phyloP scores from a whole-genome alignment of 2,113 vertebrate species.

The Ornithorhynchus anatinus region DNA sequence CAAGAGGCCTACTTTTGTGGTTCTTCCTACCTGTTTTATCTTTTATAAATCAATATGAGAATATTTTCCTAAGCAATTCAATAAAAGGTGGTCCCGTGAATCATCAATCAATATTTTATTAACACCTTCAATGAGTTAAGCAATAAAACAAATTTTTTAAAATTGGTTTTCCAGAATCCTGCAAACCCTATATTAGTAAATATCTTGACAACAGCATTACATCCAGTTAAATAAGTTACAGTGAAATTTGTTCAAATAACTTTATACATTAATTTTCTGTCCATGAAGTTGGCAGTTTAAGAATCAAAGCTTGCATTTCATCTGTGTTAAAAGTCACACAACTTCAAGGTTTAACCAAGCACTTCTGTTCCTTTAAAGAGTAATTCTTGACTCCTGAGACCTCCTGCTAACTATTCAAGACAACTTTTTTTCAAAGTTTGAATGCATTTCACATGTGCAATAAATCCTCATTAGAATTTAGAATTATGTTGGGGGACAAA shows the following conservation, averaged over 20 bases:
- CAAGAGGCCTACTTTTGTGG: neutral
- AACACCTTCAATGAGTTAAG: neutral
- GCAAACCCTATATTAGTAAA: slow-evolving; percentile 1
- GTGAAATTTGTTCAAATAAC: neutral
- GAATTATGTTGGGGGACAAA: neutral
- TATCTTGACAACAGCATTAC: neutral
- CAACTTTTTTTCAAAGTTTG: slow-evolving; percentile 6
- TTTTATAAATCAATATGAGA: neutral
- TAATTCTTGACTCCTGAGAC: neutral
- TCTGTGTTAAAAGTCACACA: slow-evolving; percentile 25
- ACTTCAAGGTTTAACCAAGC: neutral
- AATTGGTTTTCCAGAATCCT: neutral
- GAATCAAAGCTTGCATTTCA: slow-evolving; percentile 29
- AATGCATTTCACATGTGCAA: neutral
- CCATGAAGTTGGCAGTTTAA: neutral
- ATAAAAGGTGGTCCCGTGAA: neutral
- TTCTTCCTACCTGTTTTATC: neutral
- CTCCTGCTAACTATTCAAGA: neutral
- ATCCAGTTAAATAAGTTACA: neutral
- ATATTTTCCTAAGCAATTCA: neutral
- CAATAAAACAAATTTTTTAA: neutral
- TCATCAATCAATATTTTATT: neutral
- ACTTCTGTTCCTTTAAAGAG: neutral
- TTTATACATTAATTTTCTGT: slow-evolving; percentile 11
- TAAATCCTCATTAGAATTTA: slow-evolving; percentile 13